A percentile compares a stretch with the other conserved stretches of the same genome.
These are phyloP conservation scores for Sebastes iracundus DNA, from an alignment of 2,797 vertebrate species.

Conservation along the genomic window DNA sequence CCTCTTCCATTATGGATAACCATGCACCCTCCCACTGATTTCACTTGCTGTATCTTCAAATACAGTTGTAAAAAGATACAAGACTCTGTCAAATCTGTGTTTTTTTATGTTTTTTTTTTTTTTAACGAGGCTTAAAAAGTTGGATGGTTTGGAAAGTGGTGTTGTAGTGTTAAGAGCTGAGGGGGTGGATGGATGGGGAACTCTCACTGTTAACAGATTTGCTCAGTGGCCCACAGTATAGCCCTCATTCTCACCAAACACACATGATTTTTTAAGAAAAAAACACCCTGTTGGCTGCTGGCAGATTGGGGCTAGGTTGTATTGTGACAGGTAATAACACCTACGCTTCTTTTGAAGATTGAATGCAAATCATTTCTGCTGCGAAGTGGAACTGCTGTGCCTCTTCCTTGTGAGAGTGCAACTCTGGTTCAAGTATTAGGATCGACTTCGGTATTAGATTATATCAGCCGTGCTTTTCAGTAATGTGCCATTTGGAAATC, in stretches of 20 bases:
- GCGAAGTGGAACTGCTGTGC: constrained; percentile 29
- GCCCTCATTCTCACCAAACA: not conserved
- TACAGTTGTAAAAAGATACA: not conserved
- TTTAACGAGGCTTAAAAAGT: constrained; percentile 17
- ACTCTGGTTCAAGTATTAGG: constrained; percentile 42
- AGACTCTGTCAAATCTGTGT: constrained; percentile 6
- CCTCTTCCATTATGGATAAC: constrained; percentile 4
- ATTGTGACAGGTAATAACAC: constrained; percentile 66
- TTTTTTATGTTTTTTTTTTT: not conserved
- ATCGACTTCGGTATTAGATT: constrained; percentile 48
- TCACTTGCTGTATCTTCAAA: not conserved
- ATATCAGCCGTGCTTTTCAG: constrained; percentile 35
- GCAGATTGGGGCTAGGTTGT: constrained; percentile 62
- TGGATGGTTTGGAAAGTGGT: too few relatives aligned
- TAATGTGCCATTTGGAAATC: constrained; percentile 23
- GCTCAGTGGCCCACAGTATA: not conserved
- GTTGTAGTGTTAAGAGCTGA: constrained; percentile 10
- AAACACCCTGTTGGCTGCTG: constrained; percentile 38
- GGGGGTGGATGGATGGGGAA: not conserved
- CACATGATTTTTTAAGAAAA: not conserved
- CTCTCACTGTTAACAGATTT: constrained; percentile 14
- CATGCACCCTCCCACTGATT: not conserved
- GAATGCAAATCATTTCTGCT: constrained; percentile 67
- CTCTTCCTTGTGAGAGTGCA: constrained; percentile 22
- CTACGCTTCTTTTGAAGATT: constrained; percentile 54